Conservation (phyloP, 53 echinoderm and acorn worm genomes). For the Stichopus horrens region DNA sequence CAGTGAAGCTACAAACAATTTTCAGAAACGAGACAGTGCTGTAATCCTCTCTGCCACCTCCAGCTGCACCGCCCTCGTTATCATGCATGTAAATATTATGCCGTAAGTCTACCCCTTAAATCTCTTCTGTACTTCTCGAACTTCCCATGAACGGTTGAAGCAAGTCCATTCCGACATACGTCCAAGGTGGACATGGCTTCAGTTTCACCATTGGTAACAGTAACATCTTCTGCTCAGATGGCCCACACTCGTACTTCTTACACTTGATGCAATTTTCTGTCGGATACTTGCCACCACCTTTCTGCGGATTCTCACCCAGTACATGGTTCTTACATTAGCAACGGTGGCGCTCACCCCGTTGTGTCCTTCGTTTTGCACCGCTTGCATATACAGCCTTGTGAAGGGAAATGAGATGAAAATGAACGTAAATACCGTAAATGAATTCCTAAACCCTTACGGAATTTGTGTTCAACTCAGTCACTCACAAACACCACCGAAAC, state of each 20-base stretch:
- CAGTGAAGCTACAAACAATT: slow-evolving; percentile 52
- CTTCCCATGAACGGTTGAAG: slow-evolving; percentile 56
- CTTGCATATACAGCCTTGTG: slow-evolving; percentile 37
- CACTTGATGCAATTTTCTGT: slow-evolving; percentile 13
- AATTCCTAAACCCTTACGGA: too few species aligned
- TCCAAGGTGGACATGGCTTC: slow-evolving; percentile 60
- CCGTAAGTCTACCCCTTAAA: slow-evolving; percentile 54
- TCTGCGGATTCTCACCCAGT: slow-evolving; percentile 36
- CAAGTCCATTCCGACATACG: slow-evolving; percentile 47
- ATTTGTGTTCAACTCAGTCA: too few species aligned
- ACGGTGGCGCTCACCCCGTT: slow-evolving; percentile 43
- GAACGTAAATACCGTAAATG: too few species aligned
- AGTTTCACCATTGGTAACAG: slow-evolving; percentile 15
- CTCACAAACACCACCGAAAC: too few species aligned
- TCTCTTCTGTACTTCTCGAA: slow-evolving; percentile 28
- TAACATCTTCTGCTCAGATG: slow-evolving; percentile 18
- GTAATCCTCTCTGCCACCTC: slow-evolving; percentile 51
- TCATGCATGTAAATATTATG: slow-evolving; percentile 57
- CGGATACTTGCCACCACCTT: slow-evolving; percentile 6
- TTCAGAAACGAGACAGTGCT: slow-evolving; percentile 51
- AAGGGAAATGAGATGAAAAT: too few species aligned
- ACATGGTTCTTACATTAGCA: slow-evolving; percentile 42
- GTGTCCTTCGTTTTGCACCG: slow-evolving; percentile 43
- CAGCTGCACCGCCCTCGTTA: slow-evolving; percentile 51
- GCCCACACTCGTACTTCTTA: background rate